These are phyloP conservation scores for Masnerella sp. DNA, from an alignment of 2,888 invertebrate genomes.

Conservation along the genomic window DNA sequence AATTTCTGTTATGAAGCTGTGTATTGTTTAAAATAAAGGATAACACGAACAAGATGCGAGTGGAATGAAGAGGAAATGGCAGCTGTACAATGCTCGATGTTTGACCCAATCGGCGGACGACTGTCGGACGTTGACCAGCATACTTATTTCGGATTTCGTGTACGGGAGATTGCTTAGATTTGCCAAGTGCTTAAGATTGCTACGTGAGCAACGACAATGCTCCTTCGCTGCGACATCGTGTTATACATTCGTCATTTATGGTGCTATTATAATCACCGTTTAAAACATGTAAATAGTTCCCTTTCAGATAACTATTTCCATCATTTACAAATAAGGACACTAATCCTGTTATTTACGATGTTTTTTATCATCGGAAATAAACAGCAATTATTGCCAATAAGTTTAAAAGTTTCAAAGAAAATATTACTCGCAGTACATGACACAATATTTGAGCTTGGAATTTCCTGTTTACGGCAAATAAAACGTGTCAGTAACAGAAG, in stretches of 20 bases:
- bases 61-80: conserved; percentile 54
- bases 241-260: conserved; percentile 29
- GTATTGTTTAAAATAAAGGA: conserved; percentile 46
- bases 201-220: conserved; percentile 47
- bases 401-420: too few species aligned
- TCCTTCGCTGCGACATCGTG: conserved; percentile 23
- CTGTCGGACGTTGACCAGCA: conserved; percentile 67
- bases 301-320: background rate
- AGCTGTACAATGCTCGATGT: conserved; percentile 63
- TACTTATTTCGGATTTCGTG: conserved; percentile 70
- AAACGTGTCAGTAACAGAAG: too few species aligned
- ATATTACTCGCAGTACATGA: too few species aligned
- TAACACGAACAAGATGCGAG: conserved; percentile 53
- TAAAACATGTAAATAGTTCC: conserved; percentile 13
- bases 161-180: conserved; percentile 60
- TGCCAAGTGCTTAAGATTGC: conserved; percentile 54
- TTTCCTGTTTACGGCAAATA: too few species aligned
- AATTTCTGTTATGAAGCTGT: conserved; percentile 24
- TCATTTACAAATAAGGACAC: background rate
- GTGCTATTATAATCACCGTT: conserved; percentile 12
- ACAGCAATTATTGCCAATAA: too few species aligned
- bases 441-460: too few species aligned
- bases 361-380: too few species aligned
- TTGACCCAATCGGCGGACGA: conserved; percentile 65
- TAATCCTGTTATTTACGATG: too few species aligned